Conservation (phyloP, 2,113 vertebrate species). For the Pyrgilauda ruficollis region DNA sequence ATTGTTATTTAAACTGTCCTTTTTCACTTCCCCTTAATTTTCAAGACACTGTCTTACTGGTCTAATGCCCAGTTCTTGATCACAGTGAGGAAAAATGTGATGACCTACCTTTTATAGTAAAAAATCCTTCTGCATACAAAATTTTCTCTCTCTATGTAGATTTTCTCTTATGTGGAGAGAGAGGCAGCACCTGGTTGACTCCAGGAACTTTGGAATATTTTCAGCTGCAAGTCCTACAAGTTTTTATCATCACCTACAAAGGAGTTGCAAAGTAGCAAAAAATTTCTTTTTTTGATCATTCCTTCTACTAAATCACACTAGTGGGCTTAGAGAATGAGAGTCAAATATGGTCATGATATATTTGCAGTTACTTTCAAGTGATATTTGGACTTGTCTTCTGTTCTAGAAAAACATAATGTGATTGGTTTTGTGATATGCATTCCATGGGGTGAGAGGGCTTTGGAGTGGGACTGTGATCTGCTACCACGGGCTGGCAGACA, state of each 20-base stretch:
- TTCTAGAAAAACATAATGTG: not conserved
- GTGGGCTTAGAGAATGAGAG: not conserved
- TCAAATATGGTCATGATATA: not conserved
- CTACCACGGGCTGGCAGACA: not conserved
- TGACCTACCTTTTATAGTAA: not conserved
- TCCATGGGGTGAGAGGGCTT: not conserved
- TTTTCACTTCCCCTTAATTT: not conserved
- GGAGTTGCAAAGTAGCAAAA: not conserved
- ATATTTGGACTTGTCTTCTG: not conserved
- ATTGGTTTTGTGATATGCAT: not conserved
- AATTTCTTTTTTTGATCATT: not conserved
- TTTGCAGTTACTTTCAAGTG: not conserved
- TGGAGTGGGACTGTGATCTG: not conserved
- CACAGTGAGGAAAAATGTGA: not conserved
- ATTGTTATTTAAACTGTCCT: not conserved
- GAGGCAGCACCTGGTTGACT: not conserved
- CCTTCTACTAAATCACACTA: not conserved
- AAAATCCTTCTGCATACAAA: not conserved
- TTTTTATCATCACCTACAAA: not conserved
- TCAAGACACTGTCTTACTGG: not conserved
- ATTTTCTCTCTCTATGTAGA: not conserved
- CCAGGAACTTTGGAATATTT: not conserved
- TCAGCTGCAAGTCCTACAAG: not conserved
- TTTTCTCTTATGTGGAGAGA: not conserved
- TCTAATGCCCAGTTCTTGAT: not conserved